A percentile compares a stretch with the other conserved stretches of the same genome.
These are phyloP conservation scores for Arrhamphus sclerolepis DNA, from an alignment of 2,797 vertebrate genomes.

Conservation along the genomic window DNA sequence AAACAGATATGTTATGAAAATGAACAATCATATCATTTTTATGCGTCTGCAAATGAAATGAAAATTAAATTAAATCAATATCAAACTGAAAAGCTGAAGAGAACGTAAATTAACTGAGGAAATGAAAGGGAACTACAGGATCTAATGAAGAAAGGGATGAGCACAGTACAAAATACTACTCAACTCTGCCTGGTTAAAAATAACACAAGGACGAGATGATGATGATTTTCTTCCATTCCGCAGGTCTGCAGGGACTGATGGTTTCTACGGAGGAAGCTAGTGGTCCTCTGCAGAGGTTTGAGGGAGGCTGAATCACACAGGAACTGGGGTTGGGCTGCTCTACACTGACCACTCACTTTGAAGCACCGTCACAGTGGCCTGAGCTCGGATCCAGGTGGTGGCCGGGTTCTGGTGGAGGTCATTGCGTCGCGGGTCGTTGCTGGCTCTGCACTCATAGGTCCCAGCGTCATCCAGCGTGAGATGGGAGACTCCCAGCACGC, in stretches of 20 bases:
- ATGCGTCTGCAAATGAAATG: no score
- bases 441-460: conserved; percentile 98
- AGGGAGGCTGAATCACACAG: conserved; percentile 51
- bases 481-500: conserved; percentile 88
- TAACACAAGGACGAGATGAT: conserved; percentile 13
- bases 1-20: no score
- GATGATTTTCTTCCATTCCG: conserved; percentile 28
- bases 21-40: no score
- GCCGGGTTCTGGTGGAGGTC: conserved; percentile 94
- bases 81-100: conserved; percentile 1
- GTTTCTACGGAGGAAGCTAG: conserved; percentile 45
- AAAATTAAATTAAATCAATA: no score
- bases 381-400: conserved; percentile 97
- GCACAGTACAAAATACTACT: conserved; percentile 18
- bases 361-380: conserved; percentile 94
- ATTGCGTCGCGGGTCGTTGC: conserved; percentile 95
- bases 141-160: background rate
- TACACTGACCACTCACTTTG: conserved; percentile 92
- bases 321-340: conserved; percentile 30
- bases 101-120: conserved; percentile 13
- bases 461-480: conserved; percentile 92
- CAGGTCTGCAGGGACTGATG: conserved; percentile 30
- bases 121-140: conserved; percentile 14
- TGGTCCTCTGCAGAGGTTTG: conserved; percentile 40
- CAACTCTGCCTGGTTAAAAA: conserved; percentile 10